phyloP scores from a whole-genome alignment of 1,140 invertebrate genomes.

The Drosophila lacteicornis region DNA sequence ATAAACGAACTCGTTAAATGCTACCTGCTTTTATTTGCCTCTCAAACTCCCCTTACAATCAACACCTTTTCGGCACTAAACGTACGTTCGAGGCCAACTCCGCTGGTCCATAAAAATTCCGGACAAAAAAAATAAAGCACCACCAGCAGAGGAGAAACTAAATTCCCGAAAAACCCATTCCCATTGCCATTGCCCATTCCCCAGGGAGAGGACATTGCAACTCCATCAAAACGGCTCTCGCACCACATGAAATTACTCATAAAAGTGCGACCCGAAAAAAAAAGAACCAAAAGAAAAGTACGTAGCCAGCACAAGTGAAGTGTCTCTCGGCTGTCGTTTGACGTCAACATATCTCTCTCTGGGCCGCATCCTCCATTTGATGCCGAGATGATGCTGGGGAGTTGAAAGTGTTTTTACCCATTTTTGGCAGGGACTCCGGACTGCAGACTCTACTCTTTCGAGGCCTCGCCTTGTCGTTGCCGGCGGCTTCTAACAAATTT shows the following conservation, averaged over 20 bases:
- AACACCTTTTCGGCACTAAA: slow-evolving; percentile 36
- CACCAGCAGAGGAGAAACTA: slow-evolving; percentile 1
- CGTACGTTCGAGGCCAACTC: slow-evolving; percentile 21
- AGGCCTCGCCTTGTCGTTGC: slow-evolving; percentile 27
- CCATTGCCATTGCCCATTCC: slow-evolving; percentile 41
- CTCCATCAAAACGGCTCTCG: slow-evolving; percentile 68
- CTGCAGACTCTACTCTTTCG: slow-evolving; percentile 9
- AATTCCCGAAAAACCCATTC: slow-evolving; percentile 32
- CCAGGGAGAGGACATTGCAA: slow-evolving; percentile 40
- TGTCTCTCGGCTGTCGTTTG: slow-evolving; percentile 57
- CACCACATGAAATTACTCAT: slow-evolving; percentile 79
- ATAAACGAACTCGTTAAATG: slow-evolving; percentile 39
- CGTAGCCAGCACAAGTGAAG: slow-evolving; percentile 30
- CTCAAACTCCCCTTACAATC: slow-evolving; percentile 20
- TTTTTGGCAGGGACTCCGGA: slow-evolving; percentile 39
- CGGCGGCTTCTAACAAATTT: slow-evolving; percentile 61
- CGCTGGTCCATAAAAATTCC: slow-evolving; percentile 33
- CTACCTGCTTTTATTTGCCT: slow-evolving; percentile 14
- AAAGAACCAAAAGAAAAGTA: slow-evolving; percentile 15
- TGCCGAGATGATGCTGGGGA: slow-evolving; percentile 21
- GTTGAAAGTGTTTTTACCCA: slow-evolving; percentile 45
- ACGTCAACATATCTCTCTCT: slow-evolving; percentile 59
- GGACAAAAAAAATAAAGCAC: slow-evolving; percentile 3
- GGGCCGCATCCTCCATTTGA: slow-evolving; percentile 53
- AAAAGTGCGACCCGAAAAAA: slow-evolving; percentile 60